Conservation (phyloP, 1,140 invertebrate species). For the Tyrophagus putrescentiae region DNA sequence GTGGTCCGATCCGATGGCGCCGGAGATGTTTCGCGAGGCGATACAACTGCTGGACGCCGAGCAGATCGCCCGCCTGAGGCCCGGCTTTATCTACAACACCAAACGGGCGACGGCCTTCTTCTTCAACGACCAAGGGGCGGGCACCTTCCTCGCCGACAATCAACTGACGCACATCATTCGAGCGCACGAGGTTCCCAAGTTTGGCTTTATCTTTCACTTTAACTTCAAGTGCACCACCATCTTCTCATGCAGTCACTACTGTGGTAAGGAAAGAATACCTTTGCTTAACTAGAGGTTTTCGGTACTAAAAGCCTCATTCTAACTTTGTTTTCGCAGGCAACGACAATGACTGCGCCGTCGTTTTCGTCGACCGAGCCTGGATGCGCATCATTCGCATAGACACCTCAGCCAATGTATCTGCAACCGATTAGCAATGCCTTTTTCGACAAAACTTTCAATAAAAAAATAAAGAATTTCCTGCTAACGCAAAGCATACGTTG, state of each 20-base stretch:
- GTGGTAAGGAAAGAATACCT: too few relatives aligned
- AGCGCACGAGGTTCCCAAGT: constrained; percentile 49
- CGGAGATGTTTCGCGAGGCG: not conserved
- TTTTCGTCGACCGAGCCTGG: constrained; percentile 42
- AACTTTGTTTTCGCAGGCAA: too few relatives aligned
- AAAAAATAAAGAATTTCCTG: too few relatives aligned
- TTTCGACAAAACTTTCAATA: constrained; percentile 6
- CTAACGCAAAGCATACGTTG: too few relatives aligned
- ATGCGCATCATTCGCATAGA: constrained; percentile 43
- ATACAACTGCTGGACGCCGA: not conserved
- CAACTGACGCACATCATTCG: constrained; percentile 49
- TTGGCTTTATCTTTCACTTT: constrained; percentile 35
- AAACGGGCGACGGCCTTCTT: constrained; percentile 53
- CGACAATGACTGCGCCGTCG: constrained; percentile 48
- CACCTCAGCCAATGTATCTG: constrained; percentile 31
- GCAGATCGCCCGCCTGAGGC: constrained; percentile 27
- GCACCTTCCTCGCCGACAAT: constrained; percentile 47
- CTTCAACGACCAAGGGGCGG: constrained; percentile 48
- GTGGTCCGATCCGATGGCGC: constrained; percentile 55
- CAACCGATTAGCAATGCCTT: constrained; percentile 1
- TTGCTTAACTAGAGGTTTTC: too few relatives aligned
- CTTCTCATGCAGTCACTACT: constrained; percentile 51
- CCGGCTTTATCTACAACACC: constrained; percentile 50
- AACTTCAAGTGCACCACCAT: constrained; percentile 47
- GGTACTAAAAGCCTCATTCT: too few relatives aligned